These are phyloP conservation scores for Lepisosteus oculatus DNA, from an alignment of 2,113 vertebrate genomes.

Conservation along the genomic window DNA sequence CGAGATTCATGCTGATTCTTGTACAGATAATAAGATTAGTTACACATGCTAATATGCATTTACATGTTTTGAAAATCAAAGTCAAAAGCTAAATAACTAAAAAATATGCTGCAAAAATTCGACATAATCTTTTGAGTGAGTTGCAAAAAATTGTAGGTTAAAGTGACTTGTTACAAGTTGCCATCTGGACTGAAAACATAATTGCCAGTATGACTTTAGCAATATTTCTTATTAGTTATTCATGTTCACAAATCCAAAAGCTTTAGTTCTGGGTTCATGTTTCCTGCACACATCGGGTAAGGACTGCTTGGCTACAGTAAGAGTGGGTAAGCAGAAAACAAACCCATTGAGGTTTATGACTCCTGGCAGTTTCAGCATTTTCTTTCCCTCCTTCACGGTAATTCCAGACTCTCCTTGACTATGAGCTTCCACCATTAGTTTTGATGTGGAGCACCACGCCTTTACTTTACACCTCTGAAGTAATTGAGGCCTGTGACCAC, in stretches of 20 bases:
- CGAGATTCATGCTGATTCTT: no score
- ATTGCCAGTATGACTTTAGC: slow-evolving; percentile 9
- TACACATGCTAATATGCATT: no score
- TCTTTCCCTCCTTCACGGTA: background rate
- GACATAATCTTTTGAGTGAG: no score
- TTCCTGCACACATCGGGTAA: slow-evolving; percentile 7
- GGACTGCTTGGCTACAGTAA: slow-evolving; percentile 12
- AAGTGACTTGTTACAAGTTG: no score
- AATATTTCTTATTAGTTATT: slow-evolving; percentile 5
- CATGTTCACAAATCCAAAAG: slow-evolving; percentile 10
- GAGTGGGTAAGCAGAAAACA: background rate
- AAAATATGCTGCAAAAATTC: no score
- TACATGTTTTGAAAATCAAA: no score
- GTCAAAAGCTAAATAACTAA: no score
- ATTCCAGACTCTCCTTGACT: background rate
- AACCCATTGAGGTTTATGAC: slow-evolving; percentile 12
- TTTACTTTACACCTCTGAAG: background rate
- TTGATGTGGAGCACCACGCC: background rate
- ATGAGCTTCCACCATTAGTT: background rate
- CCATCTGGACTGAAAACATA: background rate
- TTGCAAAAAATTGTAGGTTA: no score
- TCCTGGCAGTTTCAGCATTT: slow-evolving; percentile 13
- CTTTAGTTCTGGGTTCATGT: slow-evolving; percentile 13
- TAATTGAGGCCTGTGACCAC: slow-evolving; percentile 8
- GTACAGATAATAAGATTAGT: no score